These are phyloP conservation scores for Epinephelus lanceolatus DNA, from an alignment of 2,113 vertebrate genomes.

Conservation along the genomic window DNA sequence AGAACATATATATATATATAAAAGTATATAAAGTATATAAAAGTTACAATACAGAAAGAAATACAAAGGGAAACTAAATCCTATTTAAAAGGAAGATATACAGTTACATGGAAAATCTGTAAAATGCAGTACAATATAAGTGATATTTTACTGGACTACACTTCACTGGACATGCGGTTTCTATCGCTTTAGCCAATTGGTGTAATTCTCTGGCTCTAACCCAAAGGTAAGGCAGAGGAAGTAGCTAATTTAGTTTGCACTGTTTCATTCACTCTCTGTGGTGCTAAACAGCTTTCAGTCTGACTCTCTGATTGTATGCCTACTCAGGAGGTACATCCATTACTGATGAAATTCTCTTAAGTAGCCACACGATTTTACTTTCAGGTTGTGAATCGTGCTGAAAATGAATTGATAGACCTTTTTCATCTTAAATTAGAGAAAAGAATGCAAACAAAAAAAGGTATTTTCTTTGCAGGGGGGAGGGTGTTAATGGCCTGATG, in stretches of 20 bases:
- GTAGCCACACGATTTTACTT: background rate
- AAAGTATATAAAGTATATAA: too few relatives aligned
- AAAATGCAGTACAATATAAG: background rate
- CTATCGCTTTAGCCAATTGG: background rate
- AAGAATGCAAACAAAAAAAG: background rate
- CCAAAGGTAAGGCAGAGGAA: constrained; percentile 14
- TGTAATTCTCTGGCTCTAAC: constrained; percentile 8
- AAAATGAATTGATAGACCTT: background rate
- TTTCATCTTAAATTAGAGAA: background rate
- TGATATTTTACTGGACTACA: background rate
- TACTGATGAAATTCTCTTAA: background rate
- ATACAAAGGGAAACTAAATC: too few relatives aligned
- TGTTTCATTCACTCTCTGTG: constrained; percentile 2
- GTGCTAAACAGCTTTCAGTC: constrained; percentile 11
- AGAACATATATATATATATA: background rate
- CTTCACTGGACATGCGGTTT: background rate
- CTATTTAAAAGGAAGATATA: too few relatives aligned
- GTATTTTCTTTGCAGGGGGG: background rate
- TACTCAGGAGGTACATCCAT: background rate
- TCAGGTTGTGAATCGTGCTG: background rate
- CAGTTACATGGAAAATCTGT: background rate
- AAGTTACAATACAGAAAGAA: too few relatives aligned
- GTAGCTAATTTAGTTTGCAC: constrained; percentile 25
- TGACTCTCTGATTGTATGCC: background rate
- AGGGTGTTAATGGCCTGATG: constrained; percentile 22